phyloP scores from a whole-genome alignment of 1,140 invertebrate species.

The Pristionchus pacificus region DNA sequence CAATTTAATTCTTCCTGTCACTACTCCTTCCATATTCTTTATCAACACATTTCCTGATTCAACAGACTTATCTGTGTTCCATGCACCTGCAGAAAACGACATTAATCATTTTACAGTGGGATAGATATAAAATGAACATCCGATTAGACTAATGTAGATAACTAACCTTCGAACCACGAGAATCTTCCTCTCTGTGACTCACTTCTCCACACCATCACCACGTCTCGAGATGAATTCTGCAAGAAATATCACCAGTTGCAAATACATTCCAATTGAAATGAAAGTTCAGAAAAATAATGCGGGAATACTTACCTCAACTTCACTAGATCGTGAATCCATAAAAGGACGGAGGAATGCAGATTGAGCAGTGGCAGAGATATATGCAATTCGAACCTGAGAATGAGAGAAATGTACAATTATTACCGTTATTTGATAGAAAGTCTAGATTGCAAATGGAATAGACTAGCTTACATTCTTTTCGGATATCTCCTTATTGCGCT shows the following conservation, averaged over 20 bases:
- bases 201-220: slow-evolving; percentile 46
- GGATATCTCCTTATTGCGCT: neutral
- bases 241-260: too few species aligned
- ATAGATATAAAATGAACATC: too few species aligned
- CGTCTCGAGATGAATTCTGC: slow-evolving; percentile 22
- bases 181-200: slow-evolving; percentile 43
- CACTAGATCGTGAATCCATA: slow-evolving; percentile 10
- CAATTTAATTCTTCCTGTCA: slow-evolving; percentile 23
- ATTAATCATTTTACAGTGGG: too few species aligned
- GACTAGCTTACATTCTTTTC: neutral
- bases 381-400: slow-evolving; percentile 33
- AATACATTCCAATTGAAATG: too few species aligned
- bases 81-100: too few species aligned
- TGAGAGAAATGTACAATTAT: neutral
- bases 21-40: slow-evolving; percentile 26
- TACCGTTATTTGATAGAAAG: neutral
- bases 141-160: too few species aligned
- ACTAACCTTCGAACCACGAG: slow-evolving; percentile 37
- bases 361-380: slow-evolving; percentile 42
- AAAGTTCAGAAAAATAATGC: slow-evolving; percentile 8
- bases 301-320: neutral
- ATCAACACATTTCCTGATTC: too few species aligned
- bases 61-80: too few species aligned
- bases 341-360: slow-evolving; percentile 44
- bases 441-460: too few species aligned